Conservation (phyloP, 2,113 vertebrate genomes). For the Cyanoderma ruficeps region DNA sequence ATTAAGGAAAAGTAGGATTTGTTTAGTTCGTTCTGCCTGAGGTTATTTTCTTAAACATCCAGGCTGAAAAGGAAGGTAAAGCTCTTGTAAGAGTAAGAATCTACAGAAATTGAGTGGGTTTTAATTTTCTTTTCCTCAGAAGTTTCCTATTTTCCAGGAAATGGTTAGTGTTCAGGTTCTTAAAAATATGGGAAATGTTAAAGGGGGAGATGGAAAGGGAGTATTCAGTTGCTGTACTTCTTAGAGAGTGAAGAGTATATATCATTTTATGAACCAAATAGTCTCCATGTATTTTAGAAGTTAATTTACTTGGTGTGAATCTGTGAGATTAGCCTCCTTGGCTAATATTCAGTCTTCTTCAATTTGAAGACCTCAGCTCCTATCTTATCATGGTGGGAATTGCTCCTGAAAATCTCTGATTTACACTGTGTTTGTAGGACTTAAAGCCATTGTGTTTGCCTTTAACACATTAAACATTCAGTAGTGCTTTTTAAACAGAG, state of each 20-base stretch:
- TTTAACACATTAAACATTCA: background rate
- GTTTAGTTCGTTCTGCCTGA: background rate
- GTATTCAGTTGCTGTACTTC: background rate
- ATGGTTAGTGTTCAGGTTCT: background rate
- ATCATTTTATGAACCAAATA: background rate
- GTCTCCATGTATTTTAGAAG: background rate
- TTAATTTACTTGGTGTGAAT: background rate
- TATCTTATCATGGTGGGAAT: background rate
- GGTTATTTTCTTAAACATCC: conserved; percentile 8
- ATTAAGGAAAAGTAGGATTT: background rate
- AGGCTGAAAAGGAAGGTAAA: background rate
- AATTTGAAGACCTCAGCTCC: background rate
- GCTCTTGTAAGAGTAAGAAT: background rate
- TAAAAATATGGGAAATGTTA: background rate
- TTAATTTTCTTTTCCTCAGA: background rate
- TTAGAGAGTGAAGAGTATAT: background rate
- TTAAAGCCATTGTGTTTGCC: background rate
- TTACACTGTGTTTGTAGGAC: background rate
- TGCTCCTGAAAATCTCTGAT: background rate
- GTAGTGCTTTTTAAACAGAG: background rate
- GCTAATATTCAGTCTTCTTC: background rate
- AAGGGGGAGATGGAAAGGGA: background rate
- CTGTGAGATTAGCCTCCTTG: background rate
- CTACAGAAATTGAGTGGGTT: background rate
- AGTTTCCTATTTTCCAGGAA: background rate